phyloP scores from a whole-genome alignment of 1,140 invertebrate genomes.

The Copidosoma floridanum region DNA sequence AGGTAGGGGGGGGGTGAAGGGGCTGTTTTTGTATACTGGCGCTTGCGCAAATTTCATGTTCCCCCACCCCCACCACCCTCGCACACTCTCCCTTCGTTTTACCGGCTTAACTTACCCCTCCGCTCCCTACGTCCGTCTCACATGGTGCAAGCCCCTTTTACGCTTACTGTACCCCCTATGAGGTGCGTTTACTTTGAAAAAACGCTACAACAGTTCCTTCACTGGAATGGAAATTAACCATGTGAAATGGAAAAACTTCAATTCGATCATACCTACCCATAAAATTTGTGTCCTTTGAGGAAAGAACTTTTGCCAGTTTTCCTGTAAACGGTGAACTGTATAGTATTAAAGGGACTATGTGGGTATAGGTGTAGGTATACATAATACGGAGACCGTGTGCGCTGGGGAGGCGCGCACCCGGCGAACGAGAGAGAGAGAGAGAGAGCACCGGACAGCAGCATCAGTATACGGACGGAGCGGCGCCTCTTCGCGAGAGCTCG shows the following conservation, averaged over 20 bases:
- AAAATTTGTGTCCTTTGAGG: background rate
- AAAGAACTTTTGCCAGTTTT: too few species aligned
- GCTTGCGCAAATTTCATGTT: background rate
- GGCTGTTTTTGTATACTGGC: background rate
- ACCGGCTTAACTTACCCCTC: background rate
- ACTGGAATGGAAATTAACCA: too few species aligned
- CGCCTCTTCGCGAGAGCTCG: too few species aligned
- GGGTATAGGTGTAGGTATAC: background rate
- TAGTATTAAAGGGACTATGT: too few species aligned
- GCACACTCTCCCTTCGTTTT: background rate
- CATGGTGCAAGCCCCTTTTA: background rate
- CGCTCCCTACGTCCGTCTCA: slow-evolving; percentile 12
- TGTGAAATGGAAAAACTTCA: too few species aligned
- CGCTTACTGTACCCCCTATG: too few species aligned
- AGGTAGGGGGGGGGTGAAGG: slow-evolving; percentile 21
- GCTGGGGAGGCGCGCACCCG: background rate
- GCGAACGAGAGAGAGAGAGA: slow-evolving; percentile 38
- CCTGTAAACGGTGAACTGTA: too few species aligned
- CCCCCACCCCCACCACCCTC: too few species aligned
- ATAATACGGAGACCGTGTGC: background rate
- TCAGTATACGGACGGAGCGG: too few species aligned
- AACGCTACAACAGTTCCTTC: too few species aligned
- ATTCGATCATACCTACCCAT: background rate
- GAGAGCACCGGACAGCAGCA: slow-evolving; percentile 30
- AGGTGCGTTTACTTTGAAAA: too few species aligned